Conservation (phyloP, 2,797 vertebrate genomes). For the Tinamus major region DNA sequence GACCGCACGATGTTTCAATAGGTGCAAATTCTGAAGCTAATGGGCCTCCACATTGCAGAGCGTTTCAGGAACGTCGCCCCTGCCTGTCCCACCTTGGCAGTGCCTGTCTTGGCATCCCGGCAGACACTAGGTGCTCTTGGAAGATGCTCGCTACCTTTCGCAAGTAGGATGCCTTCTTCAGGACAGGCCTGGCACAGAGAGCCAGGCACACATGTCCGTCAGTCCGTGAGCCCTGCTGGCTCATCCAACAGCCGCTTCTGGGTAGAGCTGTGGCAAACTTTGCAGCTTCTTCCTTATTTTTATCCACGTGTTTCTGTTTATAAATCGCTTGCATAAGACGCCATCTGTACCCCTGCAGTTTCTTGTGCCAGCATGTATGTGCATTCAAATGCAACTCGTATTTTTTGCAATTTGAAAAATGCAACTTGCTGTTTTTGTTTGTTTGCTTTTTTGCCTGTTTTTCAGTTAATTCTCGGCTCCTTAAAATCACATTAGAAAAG, state of each 20-base stretch:
- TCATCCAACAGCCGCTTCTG: neutral
- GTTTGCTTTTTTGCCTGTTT: neutral
- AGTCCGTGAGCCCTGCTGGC: neutral
- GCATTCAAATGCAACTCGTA: neutral
- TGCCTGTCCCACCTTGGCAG: fast-evolving
- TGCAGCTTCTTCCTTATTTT: neutral
- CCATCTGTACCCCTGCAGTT: fast-evolving
- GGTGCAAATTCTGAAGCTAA: neutral
- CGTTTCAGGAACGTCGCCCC: neutral
- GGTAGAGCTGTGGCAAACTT: neutral
- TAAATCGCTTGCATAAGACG: neutral
- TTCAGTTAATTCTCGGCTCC: neutral
- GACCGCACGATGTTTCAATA: neutral
- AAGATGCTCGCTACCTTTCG: neutral
- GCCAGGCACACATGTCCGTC: neutral
- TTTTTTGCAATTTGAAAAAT: neutral
- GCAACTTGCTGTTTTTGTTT: no score
- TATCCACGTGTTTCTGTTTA: neutral
- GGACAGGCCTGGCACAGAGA: neutral
- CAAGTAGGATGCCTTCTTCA: neutral
- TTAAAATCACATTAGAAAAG: neutral
- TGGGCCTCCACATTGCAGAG: neutral
- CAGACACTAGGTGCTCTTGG: neutral
- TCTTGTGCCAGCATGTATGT: neutral
- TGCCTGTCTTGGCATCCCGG: neutral